Evolutionary conservation across 2,797 vertebrate genomes (phyloP).

Genomic region (Darevskia mixta): DNA sequence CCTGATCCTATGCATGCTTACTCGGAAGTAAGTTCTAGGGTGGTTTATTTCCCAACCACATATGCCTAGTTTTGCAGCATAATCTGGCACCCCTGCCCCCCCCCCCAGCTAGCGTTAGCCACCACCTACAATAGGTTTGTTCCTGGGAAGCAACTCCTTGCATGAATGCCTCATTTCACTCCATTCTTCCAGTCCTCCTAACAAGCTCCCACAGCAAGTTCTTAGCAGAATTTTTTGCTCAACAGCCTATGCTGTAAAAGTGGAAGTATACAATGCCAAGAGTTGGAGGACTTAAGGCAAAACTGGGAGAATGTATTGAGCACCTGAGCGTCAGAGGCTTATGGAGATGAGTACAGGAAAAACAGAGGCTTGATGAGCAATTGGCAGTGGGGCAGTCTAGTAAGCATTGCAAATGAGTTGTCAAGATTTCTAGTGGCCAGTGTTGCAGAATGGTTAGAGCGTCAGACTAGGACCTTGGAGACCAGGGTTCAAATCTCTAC

Average conservation of each 20-base stretch:
- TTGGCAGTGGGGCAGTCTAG: too few relatives aligned
- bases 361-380: neutral
- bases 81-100: neutral
- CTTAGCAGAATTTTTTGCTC: neutral
- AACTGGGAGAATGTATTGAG: too few relatives aligned
- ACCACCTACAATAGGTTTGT: neutral
- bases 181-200: neutral
- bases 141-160: neutral
- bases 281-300: neutral
- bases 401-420: neutral
- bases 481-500: too few relatives aligned
- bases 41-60: neutral
- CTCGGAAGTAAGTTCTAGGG: neutral
- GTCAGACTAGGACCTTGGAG: too few relatives aligned
- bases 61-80: neutral
- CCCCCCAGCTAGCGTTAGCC: rapidly evolving
- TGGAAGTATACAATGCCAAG: neutral
- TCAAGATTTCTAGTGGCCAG: conserved; percentile 27
- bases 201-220: neutral
- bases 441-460: too few relatives aligned
- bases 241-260: neutral
- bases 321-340: neutral
- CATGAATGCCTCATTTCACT: neutral
- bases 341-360: neutral
- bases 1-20: neutral